These are phyloP conservation scores for Exocentrus adspersus DNA, from an alignment of 2,888 invertebrate species.

Conservation along the genomic window DNA sequence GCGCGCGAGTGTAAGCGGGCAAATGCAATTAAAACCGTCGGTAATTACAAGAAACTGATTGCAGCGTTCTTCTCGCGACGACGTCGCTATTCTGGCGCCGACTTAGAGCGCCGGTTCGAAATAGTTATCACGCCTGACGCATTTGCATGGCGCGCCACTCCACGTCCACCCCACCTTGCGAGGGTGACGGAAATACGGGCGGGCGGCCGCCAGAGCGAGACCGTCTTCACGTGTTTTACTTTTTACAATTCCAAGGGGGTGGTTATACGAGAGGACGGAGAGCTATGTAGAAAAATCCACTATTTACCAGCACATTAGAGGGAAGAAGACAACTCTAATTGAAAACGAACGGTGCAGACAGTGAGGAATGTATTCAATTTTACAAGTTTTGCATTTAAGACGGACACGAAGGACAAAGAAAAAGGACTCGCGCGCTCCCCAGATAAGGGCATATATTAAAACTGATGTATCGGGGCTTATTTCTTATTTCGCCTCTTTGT, in stretches of 20 bases:
- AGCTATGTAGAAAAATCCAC: constrained; percentile 55
- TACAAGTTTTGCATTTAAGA: constrained; percentile 48
- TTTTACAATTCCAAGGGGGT: constrained; percentile 53
- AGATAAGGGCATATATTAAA: constrained; percentile 35
- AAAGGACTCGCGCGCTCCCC: constrained; percentile 28
- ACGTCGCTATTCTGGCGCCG: constrained; percentile 64
- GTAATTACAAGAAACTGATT: constrained; percentile 62
- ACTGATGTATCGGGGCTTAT: constrained; percentile 35
- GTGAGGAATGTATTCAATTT: constrained; percentile 53
- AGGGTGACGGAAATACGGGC: constrained; percentile 53
- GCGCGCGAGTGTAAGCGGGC: constrained; percentile 54
- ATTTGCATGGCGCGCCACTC: constrained; percentile 62
- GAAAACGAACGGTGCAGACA: constrained; percentile 47
- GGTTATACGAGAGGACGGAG: constrained; percentile 43
- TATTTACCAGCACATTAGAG: constrained; percentile 56
- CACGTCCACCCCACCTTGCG: constrained; percentile 56
- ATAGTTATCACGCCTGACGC: constrained; percentile 65
- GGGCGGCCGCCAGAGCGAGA: constrained; percentile 50
- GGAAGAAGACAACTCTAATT: constrained; percentile 52
- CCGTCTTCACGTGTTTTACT: constrained; percentile 56
- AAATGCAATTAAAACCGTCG: constrained; percentile 55
- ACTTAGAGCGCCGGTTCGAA: constrained; percentile 60
- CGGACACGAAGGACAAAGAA: constrained; percentile 46
- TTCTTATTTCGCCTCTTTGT: constrained; percentile 29
- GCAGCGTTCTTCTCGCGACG: constrained; percentile 62